Percentiles rank a stretch among this genome's conserved stretches.
phyloP scores from a whole-genome alignment of 2,888 invertebrate species.

The Orthosia cruda region DNA sequence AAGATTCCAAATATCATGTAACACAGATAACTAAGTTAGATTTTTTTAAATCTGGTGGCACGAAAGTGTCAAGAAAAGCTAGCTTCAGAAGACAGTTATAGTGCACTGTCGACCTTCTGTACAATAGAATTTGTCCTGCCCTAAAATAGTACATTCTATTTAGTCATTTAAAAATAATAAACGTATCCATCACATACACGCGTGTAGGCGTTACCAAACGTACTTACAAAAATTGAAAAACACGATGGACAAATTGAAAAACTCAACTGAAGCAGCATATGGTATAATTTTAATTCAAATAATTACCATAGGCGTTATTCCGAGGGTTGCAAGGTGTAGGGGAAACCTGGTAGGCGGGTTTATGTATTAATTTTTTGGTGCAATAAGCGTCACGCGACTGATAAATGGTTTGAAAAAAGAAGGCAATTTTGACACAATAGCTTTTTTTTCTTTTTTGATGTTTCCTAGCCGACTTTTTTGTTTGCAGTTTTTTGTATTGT shows the following conservation, averaged over 20 bases:
- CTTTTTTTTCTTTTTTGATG: neutral
- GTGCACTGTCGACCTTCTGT: no score
- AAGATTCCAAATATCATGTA: no score
- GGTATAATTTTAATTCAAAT: constrained; percentile 65
- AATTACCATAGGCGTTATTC: constrained; percentile 76
- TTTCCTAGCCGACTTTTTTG: neutral
- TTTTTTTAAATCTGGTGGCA: no score
- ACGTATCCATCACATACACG: constrained; percentile 18
- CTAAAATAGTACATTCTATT: neutral
- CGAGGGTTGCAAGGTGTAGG: constrained; percentile 71
- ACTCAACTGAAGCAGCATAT: constrained; percentile 64
- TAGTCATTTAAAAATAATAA: constrained; percentile 17
- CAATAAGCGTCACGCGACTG: constrained; percentile 68
- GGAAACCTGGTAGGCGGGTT: constrained; percentile 67
- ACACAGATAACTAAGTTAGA: no score
- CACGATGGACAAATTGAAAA: constrained; percentile 43
- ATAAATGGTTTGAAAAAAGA: constrained; percentile 43
- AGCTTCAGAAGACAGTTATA: no score
- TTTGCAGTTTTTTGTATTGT: neutral
- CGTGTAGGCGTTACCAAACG: constrained; percentile 39
- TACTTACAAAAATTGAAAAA: constrained; percentile 51
- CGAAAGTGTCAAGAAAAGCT: no score
- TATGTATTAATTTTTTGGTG: constrained; percentile 79
- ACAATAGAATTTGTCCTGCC: neutral
- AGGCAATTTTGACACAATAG: constrained; percentile 21